phyloP scores from a whole-genome alignment of 2,888 invertebrate genomes.

The Scotopteryx bipunctaria region DNA sequence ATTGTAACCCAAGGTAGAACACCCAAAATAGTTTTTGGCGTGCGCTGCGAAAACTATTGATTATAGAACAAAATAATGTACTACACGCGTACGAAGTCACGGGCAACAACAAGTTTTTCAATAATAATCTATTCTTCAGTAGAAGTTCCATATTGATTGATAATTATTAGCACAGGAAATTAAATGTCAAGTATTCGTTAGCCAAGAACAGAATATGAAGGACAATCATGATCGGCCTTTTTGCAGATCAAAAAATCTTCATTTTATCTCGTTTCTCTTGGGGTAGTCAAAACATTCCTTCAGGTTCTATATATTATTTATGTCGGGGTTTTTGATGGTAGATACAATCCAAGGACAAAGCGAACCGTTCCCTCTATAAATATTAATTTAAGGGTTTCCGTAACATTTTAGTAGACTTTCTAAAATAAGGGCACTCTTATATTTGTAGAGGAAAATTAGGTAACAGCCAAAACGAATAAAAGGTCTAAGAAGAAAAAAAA shows the following conservation, averaged over 20 bases:
- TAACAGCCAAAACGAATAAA: too few species aligned
- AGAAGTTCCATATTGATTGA: too few species aligned
- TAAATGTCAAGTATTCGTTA: slow-evolving; percentile 2
- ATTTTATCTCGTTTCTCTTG: not conserved
- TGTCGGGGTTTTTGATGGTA: slow-evolving; percentile 1
- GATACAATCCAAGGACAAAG: slow-evolving; percentile 8
- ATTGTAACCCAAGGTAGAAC: too few species aligned
- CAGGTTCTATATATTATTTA: slow-evolving; percentile 4
- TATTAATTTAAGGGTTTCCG: slow-evolving; percentile 3
- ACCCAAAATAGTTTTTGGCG: too few species aligned
- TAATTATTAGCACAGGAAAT: slow-evolving; percentile 10
- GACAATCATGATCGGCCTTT: slow-evolving; percentile 2
- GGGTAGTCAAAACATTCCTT: not conserved
- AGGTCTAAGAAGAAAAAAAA: too few species aligned
- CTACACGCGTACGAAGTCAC: too few species aligned
- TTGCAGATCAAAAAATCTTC: not conserved
- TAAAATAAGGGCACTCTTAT: too few species aligned
- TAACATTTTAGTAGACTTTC: slow-evolving; percentile 3
- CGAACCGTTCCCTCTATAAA: not conserved
- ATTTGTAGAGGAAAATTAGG: too few species aligned
- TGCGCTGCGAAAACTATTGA: too few species aligned
- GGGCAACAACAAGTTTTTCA: too few species aligned
- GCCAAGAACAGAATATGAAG: slow-evolving; percentile 1
- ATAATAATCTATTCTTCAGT: too few species aligned
- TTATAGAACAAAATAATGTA: too few species aligned